Percentiles rank a stretch among this genome's conserved stretches.
phyloP scores from a whole-genome alignment of 2,888 invertebrate genomes.

The Azorinus chamasolen region DNA sequence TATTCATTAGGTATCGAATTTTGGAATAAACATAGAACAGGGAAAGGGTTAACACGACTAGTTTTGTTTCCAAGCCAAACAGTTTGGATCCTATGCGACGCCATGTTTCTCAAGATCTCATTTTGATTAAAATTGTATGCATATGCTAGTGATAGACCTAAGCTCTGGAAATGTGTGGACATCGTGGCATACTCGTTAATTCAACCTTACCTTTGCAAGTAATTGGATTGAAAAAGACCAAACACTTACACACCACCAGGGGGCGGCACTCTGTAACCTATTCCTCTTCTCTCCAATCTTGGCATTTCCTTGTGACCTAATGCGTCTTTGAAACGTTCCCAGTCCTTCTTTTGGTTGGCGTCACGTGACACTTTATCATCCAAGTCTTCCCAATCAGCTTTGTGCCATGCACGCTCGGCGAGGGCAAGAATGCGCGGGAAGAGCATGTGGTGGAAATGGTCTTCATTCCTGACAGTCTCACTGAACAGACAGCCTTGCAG shows the following conservation, averaged over 20 bases:
- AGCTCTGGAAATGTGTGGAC: too few relatives aligned
- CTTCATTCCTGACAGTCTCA: conserved; percentile 70
- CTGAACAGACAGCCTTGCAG: conserved; percentile 80
- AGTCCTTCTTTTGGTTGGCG: conserved; percentile 58
- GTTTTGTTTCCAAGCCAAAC: too few relatives aligned
- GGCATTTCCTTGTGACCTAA: conserved; percentile 75
- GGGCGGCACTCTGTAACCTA: conserved; percentile 73
- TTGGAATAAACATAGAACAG: too few relatives aligned
- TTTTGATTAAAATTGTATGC: too few relatives aligned
- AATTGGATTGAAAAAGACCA: too few relatives aligned
- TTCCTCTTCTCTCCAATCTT: conserved; percentile 70
- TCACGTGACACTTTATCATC: conserved; percentile 40
- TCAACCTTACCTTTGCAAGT: too few relatives aligned
- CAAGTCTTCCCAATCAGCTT: conserved; percentile 78
- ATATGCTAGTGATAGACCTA: too few relatives aligned
- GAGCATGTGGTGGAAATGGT: conserved; percentile 72
- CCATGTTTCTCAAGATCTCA: too few relatives aligned
- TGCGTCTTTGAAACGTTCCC: conserved; percentile 74
- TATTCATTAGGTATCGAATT: too few relatives aligned
- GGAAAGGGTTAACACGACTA: too few relatives aligned
- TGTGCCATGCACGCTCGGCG: conserved; percentile 83
- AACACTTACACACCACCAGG: conserved; percentile 80
- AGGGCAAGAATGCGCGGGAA: conserved; percentile 79
- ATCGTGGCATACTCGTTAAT: too few relatives aligned
- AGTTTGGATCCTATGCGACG: too few relatives aligned